Conservation (phyloP, 2,797 vertebrate species). For the Falco novaeseelandiae region DNA sequence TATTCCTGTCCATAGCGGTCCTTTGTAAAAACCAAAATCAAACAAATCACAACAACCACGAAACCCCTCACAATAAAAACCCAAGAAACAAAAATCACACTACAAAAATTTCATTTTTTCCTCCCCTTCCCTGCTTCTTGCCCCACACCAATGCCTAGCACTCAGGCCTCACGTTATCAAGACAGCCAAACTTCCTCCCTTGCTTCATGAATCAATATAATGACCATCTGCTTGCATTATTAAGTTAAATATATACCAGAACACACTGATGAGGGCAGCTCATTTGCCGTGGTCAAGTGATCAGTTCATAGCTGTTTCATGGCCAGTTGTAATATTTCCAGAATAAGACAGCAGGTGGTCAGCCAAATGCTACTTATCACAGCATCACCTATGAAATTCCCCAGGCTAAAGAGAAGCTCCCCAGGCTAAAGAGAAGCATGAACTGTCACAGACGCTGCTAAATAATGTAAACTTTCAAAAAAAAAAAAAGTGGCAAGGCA, state of each 20-base stretch:
- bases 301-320: background rate
- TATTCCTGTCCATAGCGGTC: background rate
- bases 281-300: background rate
- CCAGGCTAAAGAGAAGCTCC: background rate
- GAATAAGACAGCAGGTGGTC: background rate
- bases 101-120: background rate
- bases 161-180: background rate
- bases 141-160: background rate
- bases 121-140: background rate
- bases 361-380: background rate
- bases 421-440: background rate
- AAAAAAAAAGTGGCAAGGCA: background rate
- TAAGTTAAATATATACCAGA: slow-evolving; percentile 51
- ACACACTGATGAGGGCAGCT: slow-evolving; percentile 28
- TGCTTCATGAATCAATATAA: slow-evolving; percentile 31
- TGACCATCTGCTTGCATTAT: slow-evolving; percentile 60
- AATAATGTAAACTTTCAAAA: background rate
- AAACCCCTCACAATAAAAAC: background rate
- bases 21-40: background rate
- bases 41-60: background rate
- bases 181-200: slow-evolving; percentile 5
- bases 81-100: background rate
- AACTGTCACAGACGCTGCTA: background rate
- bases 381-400: background rate
- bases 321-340: slow-evolving; percentile 3